Evolutionary conservation across 35 echinoderm and acorn worm genomes (phyloP).

Genomic region (Apostichopus japonicus): DNA sequence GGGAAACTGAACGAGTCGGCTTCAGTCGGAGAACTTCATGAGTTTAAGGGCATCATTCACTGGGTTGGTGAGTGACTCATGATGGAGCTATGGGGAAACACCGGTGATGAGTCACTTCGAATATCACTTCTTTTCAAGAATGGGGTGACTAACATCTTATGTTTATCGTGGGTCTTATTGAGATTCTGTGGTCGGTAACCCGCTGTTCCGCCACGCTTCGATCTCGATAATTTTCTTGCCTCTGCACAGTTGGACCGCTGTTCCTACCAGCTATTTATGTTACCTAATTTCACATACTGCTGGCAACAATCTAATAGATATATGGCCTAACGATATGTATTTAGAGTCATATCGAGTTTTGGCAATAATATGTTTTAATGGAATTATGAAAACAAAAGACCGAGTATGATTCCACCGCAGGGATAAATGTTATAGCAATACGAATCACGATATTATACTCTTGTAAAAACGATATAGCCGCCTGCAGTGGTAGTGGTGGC

Average conservation of each 20-base stretch:
- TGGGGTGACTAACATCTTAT: neutral
- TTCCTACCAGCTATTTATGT: neutral
- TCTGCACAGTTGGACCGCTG: neutral
- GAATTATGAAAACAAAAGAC: neutral
- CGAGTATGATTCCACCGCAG: neutral
- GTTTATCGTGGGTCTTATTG: neutral
- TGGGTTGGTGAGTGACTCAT: constrained; percentile 11
- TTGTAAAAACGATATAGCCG: neutral
- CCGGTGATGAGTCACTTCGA: constrained; percentile 16
- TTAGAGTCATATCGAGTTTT: neutral
- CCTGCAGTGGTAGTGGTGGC: neutral
- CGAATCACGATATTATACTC: neutral
- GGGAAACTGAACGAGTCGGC: neutral
- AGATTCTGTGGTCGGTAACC: neutral
- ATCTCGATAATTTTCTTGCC: neutral
- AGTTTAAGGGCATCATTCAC: neutral
- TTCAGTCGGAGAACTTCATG: neutral
- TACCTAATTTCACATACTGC: no score
- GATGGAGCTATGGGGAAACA: constrained; percentile 23
- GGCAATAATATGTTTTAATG: neutral
- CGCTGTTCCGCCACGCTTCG: constrained; percentile 13
- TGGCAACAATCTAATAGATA: no score
- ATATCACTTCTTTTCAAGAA: neutral
- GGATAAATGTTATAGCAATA: neutral
- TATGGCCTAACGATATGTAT: no score